Base-by-base conservation (phyloP, 2,888 invertebrate species). In the Chrysopilus asiliformis region DNA sequence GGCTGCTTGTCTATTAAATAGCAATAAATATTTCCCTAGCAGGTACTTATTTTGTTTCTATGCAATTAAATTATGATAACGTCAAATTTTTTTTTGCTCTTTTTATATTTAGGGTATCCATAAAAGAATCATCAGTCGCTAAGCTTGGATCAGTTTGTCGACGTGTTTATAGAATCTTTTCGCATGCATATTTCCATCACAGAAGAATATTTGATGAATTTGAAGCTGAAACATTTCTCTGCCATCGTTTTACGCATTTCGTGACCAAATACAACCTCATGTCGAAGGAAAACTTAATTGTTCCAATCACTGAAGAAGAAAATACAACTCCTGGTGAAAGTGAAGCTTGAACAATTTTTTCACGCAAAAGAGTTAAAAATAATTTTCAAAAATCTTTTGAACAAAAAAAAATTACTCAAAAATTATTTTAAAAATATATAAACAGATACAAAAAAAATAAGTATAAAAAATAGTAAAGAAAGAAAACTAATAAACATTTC, bases 11-110 rank as follows among this genome's bases (percentile, higher is more conserved):
- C 72, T 98, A 51, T 74, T 98, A 44, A 99, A 98, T 68, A 95
- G 93, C 68, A 97, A 95, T 68, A 97, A 98, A 74, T 99, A 98
- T 67, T 98, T 98, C 67, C 98, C 98, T 44, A 97, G 95, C 81
- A 82, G 91, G 89, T 89, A 66, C 53, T 16, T 20, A 32, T 32
- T n/a, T 29, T 12, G 4, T 5, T 29, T 29, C 7, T 24, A 18
- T 8, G n/a, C n/a, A n/a, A n/a, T n/a, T n/a, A n/a, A n/a, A n/a
- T n/a, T n/a, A n/a, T n/a, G n/a, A n/a, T n/a, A n/a, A n/a, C n/a
- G n/a, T n/a, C n/a, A n/a, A n/a, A n/a, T n/a, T 8, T 13, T 19
- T 37, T 7, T 24, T 29, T 34, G 26, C 31, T 40, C 30, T 34
- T 38, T 41, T 41, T 47, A 24, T 37, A 69, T 73, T 52, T 66